Evolutionary conservation across 2,888 invertebrate species (phyloP), one percentile per base, ranked within the genome.

Genomic region (Flexamia atlantica): DNA sequence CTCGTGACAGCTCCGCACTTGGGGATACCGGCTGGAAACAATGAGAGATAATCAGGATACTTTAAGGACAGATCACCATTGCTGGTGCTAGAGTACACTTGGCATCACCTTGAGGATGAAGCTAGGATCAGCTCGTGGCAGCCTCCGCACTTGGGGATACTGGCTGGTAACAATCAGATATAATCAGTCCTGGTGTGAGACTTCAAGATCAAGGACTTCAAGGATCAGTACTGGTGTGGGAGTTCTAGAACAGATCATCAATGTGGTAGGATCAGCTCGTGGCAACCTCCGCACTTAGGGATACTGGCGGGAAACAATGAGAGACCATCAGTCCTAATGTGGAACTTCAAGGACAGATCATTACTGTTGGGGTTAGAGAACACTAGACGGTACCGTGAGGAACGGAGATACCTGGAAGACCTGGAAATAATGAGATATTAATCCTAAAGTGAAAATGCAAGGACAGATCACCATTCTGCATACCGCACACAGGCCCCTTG

Each of bases 261-360:
- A n/a, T n/a, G n/a, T n/a, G n/a, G n/a, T 90, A 98, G 92, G 89
- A 99, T 99, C 90, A 97, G 95, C 91, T 98, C 97, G 90, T 97
- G 96, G 90, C 99, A 99, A 83, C 98, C 98, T 12, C 98, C 98
- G 91, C 99, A 99, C 92, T 98, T 98, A 83, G 99, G 98, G 90
- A 99, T 98, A 89, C 98, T 97, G 87, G 98, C 98, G 99, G 94
- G 87, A n/a, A 93, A 89, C 88, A 88, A 87, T 83, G 83, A 2
- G 23, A 20, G 20, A 53, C 23, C 53, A 12, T 46, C 17, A 46
- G n/a, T n/a, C n/a, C n/a, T n/a, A n/a, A n/a, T n/a, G n/a, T n/a
- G n/a, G n/a, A n/a, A n/a, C n/a, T n/a, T n/a, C n/a, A n/a, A n/a
- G n/a, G n/a, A n/a, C n/a, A n/a, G n/a, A n/a, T n/a, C n/a, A n/a